phyloP scores from a whole-genome alignment of 1,140 invertebrate species.

The Philaenus spumarius region DNA sequence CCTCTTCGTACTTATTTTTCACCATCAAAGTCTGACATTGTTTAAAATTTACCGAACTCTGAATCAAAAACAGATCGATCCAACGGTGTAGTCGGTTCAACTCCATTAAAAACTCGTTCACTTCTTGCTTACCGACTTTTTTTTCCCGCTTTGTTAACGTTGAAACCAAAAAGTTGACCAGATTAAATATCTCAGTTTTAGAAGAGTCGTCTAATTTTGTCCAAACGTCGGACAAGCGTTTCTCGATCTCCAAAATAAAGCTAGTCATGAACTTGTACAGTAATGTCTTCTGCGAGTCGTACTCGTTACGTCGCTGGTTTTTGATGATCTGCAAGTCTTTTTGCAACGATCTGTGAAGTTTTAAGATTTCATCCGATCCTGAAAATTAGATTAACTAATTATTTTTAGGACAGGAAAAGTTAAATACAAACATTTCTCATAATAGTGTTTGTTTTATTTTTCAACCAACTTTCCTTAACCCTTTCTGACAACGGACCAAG shows the following conservation, averaged over 20 bases:
- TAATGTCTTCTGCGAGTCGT: no score
- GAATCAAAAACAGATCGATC: constrained; percentile 11
- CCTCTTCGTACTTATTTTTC: not conserved
- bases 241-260: not conserved
- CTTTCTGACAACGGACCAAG: no score
- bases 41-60: constrained; percentile 5
- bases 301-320: no score
- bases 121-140: constrained; percentile 18
- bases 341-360: no score
- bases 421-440: no score
- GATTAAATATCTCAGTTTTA: not conserved
- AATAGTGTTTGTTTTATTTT: no score
- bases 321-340: no score
- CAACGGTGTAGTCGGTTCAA: constrained; percentile 18
- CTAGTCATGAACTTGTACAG: not conserved
- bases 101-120: constrained; percentile 20
- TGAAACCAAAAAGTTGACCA: constrained; percentile 10
- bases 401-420: no score
- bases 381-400: no score
- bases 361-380: no score
- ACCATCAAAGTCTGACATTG: not conserved
- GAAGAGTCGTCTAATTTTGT: not conserved
- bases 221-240: not conserved
- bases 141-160: constrained; percentile 10
- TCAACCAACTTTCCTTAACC: no score